Percentiles rank a stretch among this genome's conserved stretches.
Conservation (phyloP, 2,113 vertebrate species). For the Potamarius usumacintae region DNA sequence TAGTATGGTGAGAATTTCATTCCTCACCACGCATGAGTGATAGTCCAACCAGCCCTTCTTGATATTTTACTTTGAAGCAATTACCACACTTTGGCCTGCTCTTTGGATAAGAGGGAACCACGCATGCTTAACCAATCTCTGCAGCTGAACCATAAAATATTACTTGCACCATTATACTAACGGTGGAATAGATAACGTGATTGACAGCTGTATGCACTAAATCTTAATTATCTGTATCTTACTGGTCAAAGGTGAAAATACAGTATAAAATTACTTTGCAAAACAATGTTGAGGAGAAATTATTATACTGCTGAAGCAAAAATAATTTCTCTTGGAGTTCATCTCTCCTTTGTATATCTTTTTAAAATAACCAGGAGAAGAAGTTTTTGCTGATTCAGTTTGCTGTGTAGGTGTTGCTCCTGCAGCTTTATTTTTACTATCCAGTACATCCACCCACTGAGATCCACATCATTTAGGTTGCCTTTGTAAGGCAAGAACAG, state of each 20-base stretch:
- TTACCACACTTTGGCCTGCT: background rate
- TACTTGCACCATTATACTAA: background rate
- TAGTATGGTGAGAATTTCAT: conserved; percentile 36
- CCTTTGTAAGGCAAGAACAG: background rate
- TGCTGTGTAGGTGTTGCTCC: background rate
- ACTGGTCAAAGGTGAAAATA: background rate
- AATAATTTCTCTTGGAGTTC: background rate
- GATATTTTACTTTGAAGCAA: conserved; percentile 20
- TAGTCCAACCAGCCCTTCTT: conserved; percentile 33
- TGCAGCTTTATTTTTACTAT: background rate
- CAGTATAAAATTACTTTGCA: background rate
- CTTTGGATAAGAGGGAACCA: background rate
- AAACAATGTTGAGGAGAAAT: background rate
- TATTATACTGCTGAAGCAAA: background rate
- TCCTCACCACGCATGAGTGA: conserved; percentile 12
- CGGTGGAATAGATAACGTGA: background rate
- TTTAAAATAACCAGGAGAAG: background rate
- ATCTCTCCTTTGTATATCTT: background rate
- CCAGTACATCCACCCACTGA: background rate
- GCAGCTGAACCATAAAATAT: background rate
- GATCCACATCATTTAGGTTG: background rate
- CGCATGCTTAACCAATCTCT: conserved; percentile 2
- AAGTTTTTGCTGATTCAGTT: background rate
- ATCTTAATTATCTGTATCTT: background rate
- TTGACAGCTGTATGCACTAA: background rate